Evolutionary conservation across 2,113 vertebrate species (phyloP).

Genomic region (Peromyscus maniculatus): DNA sequence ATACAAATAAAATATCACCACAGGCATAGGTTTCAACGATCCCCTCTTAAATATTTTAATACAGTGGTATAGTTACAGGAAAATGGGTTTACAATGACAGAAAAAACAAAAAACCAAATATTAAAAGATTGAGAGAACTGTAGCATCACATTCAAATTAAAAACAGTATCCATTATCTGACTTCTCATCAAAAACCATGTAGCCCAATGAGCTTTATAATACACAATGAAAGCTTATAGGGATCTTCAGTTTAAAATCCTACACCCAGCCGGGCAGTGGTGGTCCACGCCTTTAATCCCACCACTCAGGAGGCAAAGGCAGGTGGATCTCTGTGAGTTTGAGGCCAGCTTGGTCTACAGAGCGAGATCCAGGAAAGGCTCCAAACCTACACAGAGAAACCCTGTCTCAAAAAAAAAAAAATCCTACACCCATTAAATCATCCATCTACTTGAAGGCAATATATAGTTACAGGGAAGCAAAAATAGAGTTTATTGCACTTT

Average conservation of each 20-base stretch:
- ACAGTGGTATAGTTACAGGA: not conserved
- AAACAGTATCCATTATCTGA: not conserved
- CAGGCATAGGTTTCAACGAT: not conserved
- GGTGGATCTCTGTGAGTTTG: too few relatives aligned
- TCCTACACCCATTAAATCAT: not conserved
- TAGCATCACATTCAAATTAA: rapidly evolving
- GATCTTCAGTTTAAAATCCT: not conserved
- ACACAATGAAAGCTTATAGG: not conserved
- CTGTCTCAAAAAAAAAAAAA: not conserved
- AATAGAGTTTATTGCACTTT: not conserved
- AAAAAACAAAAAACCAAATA: not conserved
- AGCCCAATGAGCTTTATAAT: not conserved
- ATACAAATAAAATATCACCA: too few relatives aligned
- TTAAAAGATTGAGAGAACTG: not conserved
- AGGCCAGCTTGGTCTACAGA: too few relatives aligned
- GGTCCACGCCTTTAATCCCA: too few relatives aligned
- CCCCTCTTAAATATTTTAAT: not conserved
- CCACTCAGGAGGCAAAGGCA: too few relatives aligned
- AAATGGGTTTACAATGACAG: not conserved
- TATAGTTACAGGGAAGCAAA: not conserved
- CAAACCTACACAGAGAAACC: too few relatives aligned
- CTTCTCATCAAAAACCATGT: not conserved
- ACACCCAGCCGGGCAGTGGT: not conserved
- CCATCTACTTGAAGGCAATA: not conserved
- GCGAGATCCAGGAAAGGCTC: too few relatives aligned